Evolutionary conservation across 2,888 invertebrate species (phyloP), one percentile per base, ranked within the genome.

Genomic region (Mythimna albipuncta): DNA sequence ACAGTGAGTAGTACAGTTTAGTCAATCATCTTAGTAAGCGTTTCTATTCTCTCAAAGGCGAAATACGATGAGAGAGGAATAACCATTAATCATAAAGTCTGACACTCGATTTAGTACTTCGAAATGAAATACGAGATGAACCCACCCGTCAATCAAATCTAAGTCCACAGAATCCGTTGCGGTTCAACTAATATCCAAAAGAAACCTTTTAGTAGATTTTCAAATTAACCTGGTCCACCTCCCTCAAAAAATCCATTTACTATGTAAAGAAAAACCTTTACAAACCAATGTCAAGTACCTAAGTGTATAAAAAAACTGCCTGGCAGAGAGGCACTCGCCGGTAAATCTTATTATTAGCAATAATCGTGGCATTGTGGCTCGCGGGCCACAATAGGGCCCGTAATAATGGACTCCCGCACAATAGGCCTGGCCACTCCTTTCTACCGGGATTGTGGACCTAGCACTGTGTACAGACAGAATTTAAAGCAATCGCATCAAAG

Each of bases 321-420:
- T 47, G 69, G 72, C 61, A 19, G 70, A 61, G 73, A 75, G 72
- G 69, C 81, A 77, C 77, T 81, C 78, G 82, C 71, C 84, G 73
- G 79, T 83, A 87, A 89, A 90, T 91, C 87, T 89, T 89, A 89
- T 90, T 91, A 92, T 90, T 89, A 89, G 86, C 87, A 88, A 89
- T 91, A 92, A 92, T 89, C 88, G 90, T 75, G 75, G 87, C 85
- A 90, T 91, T 92, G 90, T 91, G 84, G 59, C 75, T 74, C 74
- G 77, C 63, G 50, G 68, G 69, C 77, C 85, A 89, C 91, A 91
- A 92, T 89, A 86, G 85, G 57, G 21, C 41, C 79, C 75, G 81
- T 83, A 81, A 87, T 91, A 90, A 91, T 89, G 85, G 86, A 86
- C 83, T 83, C 64, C 72, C 74, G 72, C 74, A 91, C 90, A 91